These are phyloP conservation scores for Stigmatopora argus DNA, from an alignment of 2,113 vertebrate genomes.

Conservation along the genomic window DNA sequence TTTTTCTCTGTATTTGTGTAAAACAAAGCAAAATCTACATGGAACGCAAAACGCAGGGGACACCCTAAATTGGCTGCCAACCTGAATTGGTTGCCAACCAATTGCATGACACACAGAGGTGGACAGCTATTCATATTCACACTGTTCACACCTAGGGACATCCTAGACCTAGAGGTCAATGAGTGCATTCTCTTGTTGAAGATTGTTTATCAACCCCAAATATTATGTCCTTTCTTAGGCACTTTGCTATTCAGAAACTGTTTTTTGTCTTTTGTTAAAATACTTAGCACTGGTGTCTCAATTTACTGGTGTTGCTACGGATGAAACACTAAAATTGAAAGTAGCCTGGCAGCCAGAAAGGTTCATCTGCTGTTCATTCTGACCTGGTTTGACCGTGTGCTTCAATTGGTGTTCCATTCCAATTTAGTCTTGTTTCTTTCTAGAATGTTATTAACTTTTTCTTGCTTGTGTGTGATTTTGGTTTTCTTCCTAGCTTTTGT, in stretches of 20 bases:
- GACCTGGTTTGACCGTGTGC: constrained; percentile 38
- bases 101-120: not conserved
- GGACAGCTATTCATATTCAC: not conserved
- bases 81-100: no score
- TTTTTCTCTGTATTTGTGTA: no score
- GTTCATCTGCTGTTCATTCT: constrained; percentile 37
- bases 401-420: constrained; percentile 68
- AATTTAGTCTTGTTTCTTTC: constrained; percentile 44
- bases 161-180: not conserved
- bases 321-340: constrained; percentile 31
- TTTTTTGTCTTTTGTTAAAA: not conserved
- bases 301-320: constrained; percentile 14
- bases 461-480: constrained; percentile 63
- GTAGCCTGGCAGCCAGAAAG: constrained; percentile 36
- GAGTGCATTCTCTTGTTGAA: not conserved
- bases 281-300: not conserved
- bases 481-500: constrained; percentile 50
- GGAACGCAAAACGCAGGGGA: no score
- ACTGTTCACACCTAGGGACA: not conserved
- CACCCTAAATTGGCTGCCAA: no score
- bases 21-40: no score
- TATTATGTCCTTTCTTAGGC: not conserved
- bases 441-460: constrained; percentile 59
- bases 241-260: not conserved
- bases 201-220: not conserved